Conservation (phyloP, 2,113 vertebrate species). For the Burhinus bistriatus region DNA sequence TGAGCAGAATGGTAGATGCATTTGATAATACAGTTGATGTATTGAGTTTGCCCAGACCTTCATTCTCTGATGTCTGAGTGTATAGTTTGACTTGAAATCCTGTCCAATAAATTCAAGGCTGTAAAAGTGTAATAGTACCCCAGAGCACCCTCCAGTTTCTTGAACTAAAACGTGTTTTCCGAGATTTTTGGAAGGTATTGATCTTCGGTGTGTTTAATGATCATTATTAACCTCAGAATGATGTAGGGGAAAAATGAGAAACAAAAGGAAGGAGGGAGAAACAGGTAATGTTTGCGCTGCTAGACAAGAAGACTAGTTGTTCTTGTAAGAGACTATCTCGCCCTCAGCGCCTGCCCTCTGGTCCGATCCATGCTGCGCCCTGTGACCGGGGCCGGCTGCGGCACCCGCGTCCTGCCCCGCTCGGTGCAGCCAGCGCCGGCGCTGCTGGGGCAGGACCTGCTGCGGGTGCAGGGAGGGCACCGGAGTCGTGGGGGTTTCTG, state of each 20-base stretch:
- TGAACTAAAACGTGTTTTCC: neutral
- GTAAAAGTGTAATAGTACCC: neutral
- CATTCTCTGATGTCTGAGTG: neutral
- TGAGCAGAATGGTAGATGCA: neutral
- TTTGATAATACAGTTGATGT: neutral
- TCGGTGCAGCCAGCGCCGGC: neutral
- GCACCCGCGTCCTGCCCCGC: neutral
- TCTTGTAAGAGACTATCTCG: neutral
- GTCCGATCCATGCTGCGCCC: rapidly evolving
- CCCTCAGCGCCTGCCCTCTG: rapidly evolving
- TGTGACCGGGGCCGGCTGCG: rapidly evolving
- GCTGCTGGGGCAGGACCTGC: neutral
- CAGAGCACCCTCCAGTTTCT: neutral
- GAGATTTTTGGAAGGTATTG: neutral
- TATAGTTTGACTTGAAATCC: neutral
- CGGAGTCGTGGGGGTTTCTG: rapidly evolving
- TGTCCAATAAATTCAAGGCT: neutral
- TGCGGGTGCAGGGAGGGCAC: neutral
- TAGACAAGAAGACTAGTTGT: neutral
- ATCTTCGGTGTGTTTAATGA: neutral
- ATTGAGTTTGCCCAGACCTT: neutral
- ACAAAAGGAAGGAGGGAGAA: neutral
- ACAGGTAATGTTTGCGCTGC: rapidly evolving
- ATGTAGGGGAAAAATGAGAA: neutral
- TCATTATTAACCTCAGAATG: neutral